A percentile compares a stretch with the other conserved stretches of the same genome.
Evolutionary conservation across 2,113 vertebrate species (phyloP).

Genomic region (Mustelus asterias): DNA sequence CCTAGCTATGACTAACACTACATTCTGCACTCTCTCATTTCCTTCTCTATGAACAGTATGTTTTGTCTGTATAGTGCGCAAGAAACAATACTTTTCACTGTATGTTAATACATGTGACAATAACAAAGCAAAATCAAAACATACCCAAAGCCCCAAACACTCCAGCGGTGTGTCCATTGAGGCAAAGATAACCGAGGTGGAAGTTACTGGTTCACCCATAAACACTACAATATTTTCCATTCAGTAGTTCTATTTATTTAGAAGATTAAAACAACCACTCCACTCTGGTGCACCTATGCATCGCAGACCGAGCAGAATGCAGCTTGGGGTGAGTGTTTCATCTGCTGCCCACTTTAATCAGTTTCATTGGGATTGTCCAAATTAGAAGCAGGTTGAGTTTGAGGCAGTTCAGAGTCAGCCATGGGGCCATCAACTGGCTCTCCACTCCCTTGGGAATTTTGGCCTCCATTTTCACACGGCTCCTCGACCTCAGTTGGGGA

Average conservation of each 20-base stretch:
- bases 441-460: not conserved
- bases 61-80: too few species aligned
- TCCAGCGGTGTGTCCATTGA: too few species aligned
- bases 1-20: too few species aligned
- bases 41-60: too few species aligned
- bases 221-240: not conserved
- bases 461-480: not conserved
- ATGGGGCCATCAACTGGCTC: not conserved
- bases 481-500: not conserved
- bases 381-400: not conserved
- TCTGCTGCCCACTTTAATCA: not conserved
- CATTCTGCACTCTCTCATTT: too few species aligned
- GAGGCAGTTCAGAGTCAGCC: not conserved
- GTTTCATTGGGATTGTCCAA: not conserved
- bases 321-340: not conserved
- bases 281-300: not conserved
- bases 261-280: not conserved
- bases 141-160: too few species aligned
- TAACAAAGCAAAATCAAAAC: too few species aligned
- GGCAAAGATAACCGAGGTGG: not conserved
- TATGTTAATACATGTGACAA: too few species aligned
- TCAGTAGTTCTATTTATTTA: not conserved
- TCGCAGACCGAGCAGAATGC: not conserved
- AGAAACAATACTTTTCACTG: too few species aligned
- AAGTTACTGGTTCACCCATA: not conserved